Base-by-base conservation (phyloP, 2,797 vertebrate species). In the Periophthalmus magnuspinnatus region DNA sequence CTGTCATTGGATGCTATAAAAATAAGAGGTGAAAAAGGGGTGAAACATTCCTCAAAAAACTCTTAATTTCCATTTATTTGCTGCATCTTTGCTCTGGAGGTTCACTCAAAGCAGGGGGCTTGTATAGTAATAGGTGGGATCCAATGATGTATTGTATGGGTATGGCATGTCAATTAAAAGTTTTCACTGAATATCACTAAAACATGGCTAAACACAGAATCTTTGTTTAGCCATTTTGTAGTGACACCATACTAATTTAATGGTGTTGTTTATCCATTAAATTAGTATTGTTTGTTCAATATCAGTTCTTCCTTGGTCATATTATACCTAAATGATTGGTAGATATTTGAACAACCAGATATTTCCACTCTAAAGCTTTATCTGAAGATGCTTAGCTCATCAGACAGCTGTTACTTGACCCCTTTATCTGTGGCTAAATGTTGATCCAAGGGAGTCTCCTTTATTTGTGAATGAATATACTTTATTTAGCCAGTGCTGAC, bases 401-500 rank as follows among this genome's bases (percentile, higher is more conserved):
- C 32, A 38, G 32, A 66, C 48, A 52, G 28, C 48, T 54, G 65
- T 66, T 54, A 65, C 48, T 45, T 13, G 50, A 13, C 50, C 32
- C n/a, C 47, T 65, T 65, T 65, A 65, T 52, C 65, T 52, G 62
- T 47, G 47, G 5, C 32, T 32, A 48, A 64, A 65, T 65, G 63
- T 65, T 65, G 63, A 65, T 65, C 32, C 63, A 65, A 74, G 72
- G 72, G 60, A 61, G 68, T 59, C 54, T 79, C 67, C 78, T 77
- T 80, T 81, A 75, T 80, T 60, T 75, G 67, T 57, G 57, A 24
- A 74, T 68, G 78, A 77, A 62, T 72, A 65, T 68, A 71, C 75
- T 83, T 68, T 70, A 84, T 72, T 84, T 79, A 80, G 73, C 36
- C 62, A 28, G 66, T 13, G 5, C 71, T 88, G 82, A 86, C 86